Percentiles rank a stretch among this genome's conserved stretches.
Conservation (phyloP, 2,888 invertebrate genomes). For the Portevinia maculata region DNA sequence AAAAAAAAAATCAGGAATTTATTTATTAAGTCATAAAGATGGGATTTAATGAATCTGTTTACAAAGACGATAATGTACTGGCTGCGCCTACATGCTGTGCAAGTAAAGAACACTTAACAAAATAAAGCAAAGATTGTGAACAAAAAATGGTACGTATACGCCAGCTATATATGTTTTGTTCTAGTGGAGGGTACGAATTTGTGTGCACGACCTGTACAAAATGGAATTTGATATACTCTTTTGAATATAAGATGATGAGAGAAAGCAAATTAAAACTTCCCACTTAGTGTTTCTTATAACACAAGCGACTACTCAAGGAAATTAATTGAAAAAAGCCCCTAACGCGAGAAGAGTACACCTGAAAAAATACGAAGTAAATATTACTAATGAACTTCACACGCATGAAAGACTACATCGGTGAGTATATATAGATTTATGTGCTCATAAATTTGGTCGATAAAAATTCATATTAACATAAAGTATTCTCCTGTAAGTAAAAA, state of each 20-base stretch:
- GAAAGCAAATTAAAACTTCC: constrained; percentile 1
- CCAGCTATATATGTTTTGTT: constrained; percentile 18
- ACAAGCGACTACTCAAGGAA: background rate
- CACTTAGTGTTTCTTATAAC: constrained; percentile 2
- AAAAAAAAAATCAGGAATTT: constrained; percentile 41
- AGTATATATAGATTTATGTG: constrained; percentile 9
- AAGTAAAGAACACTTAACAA: constrained; percentile 37
- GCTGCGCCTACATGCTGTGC: constrained; percentile 53
- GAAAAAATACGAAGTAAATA: background rate
- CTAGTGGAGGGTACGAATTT: constrained; percentile 8
- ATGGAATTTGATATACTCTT: background rate
- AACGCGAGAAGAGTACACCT: background rate
- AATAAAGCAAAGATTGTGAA: constrained; percentile 16
- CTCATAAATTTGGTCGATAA: constrained; percentile 37
- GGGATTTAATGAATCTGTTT: constrained; percentile 65
- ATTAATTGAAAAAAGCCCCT: background rate
- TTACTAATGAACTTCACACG: constrained; percentile 21
- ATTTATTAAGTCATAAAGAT: constrained; percentile 60
- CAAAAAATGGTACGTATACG: constrained; percentile 61
- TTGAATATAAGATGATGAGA: background rate
- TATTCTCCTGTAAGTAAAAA: background rate
- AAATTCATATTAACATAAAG: constrained; percentile 30
- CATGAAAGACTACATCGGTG: background rate
- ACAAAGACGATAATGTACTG: constrained; percentile 39
- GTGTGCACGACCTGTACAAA: background rate